Evolutionary conservation across 2,888 invertebrate species (phyloP), one percentile per base, ranked within the genome.

Genomic region (Ochropleura plecta): DNA sequence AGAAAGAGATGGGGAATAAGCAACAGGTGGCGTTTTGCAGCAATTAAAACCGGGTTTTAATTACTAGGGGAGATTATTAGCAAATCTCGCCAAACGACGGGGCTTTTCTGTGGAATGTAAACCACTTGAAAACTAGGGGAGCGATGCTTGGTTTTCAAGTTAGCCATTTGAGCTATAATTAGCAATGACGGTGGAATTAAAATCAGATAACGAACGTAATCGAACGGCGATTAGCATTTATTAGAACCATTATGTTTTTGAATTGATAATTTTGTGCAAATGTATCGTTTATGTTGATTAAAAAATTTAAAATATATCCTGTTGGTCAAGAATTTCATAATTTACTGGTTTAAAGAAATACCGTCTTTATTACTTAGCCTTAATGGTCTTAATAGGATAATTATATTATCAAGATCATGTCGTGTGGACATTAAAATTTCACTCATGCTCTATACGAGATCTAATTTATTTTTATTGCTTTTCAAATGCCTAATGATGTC

Each of bases 21-120:
- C 96, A 96, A 96, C 96, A 96, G 96, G 96, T 96, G 95, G 93
- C 92, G 90, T 89, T 94, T 92, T 93, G 89, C 88, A 93, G 94
- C 96, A 96, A 96, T 96, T 96, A 96, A 96, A 96, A 96, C 90
- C 89, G 91, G 92, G 90, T 94, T 96, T 95, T 96, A 96, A 96
- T 96, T 96, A 96, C 95, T 93, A 92, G 95, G 96, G 96, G 96
- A 94, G 93, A 94, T 96, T 95, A 96, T 96, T 95, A 95, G 95
- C 95, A 91, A 93, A 94, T 94, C 93, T 94, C 94, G 86, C 88
- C 88, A 89, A 92, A 93, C 92, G 95, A 91, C 90, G 91, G 89
- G 91, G 94, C 91, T 94, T 94, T 94, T 91, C 91, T 92, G 91
- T 89, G 94, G 93, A 93, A 95, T 94, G 92, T 92, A 92, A 94